Conservation (phyloP, 2,113 vertebrate species). For the Chlorodrepanis virens region DNA sequence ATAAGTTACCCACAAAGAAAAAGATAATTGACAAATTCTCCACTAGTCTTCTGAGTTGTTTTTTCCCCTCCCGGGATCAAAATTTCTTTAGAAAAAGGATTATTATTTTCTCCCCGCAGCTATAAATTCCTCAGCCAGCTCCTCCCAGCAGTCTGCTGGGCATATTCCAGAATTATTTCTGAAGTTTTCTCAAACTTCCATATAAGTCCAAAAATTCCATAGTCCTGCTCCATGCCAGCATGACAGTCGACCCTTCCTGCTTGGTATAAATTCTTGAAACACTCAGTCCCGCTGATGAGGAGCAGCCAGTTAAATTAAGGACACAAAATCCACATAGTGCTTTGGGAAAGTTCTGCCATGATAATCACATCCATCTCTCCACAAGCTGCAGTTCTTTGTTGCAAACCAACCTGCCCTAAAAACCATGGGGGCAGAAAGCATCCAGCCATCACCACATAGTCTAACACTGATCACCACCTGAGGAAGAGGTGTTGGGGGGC, state of each 20-base stretch:
- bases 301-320: not conserved
- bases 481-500: not conserved
- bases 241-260: not conserved
- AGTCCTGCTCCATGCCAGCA: not conserved
- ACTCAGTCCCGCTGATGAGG: not conserved
- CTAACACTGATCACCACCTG: not conserved
- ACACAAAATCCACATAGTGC: not conserved
- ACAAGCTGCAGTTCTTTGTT: not conserved
- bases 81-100: conserved; percentile 18
- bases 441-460: not conserved
- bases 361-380: not conserved
- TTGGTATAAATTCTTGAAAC: not conserved
- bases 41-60: not conserved
- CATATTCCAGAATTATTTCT: conserved; percentile 49
- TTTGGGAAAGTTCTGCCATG: not conserved
- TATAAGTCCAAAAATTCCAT: conserved; percentile 50
- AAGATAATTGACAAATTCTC: not conserved
- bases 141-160: conserved; percentile 45
- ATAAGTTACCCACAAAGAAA: not conserved
- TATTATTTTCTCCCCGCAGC: not conserved
- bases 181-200: conserved; percentile 54
- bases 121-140: conserved; percentile 50
- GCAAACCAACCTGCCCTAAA: not conserved
- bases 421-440: not conserved
- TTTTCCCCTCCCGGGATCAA: not conserved